Base-by-base conservation (phyloP, 2,888 invertebrate species). In the Orchestes rusci region DNA sequence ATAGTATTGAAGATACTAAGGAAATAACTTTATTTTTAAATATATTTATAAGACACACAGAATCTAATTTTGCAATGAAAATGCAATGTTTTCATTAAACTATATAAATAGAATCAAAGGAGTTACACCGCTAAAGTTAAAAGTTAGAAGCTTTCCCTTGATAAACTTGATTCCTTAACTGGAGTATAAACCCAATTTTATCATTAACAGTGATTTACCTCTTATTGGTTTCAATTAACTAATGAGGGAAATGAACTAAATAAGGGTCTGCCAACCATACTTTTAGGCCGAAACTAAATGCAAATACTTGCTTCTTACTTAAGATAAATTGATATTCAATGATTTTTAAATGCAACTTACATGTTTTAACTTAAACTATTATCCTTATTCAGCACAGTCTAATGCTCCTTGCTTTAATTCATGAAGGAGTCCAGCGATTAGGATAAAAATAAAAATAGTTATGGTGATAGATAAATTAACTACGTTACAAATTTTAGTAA, bases 121-220 rank as follows among this genome's bases (percentile, higher is more conserved):
- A 17, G 29, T 7, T 37, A 16, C 30, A 12, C 27, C 28, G 37
- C 43, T 37, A 37, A 31, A 20, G 17, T 10, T n/a, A 2, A 10
- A 31, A 37, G 37, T 43, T 43, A 43, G 43, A 43, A 37, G 43
- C 37, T 37, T 31, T 37, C 27, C 32, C 18, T 16, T 43, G 28
- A 19, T 34, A 2, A 7, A n/a, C 36, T 19, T 32, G 12, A 15
- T 32, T 37, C 37, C 16, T 43, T 43, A 43, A 43, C 37, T 32
- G 37, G 43, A 31, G n/a, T 16, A 12, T 33, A 16, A 7, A n/a
- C 16, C 32, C 42, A 42, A 18, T 42, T 28, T 35, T 34, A 34
- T 28, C 41, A 41, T 41, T 41, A 41, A 41, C 41, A 41, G 41
- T 41, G 41, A 28, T 28, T 28, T 41, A 34, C 41, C 41, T 23